Conservation (phyloP, 2,888 invertebrate species). For the Tipula vernalis region DNA sequence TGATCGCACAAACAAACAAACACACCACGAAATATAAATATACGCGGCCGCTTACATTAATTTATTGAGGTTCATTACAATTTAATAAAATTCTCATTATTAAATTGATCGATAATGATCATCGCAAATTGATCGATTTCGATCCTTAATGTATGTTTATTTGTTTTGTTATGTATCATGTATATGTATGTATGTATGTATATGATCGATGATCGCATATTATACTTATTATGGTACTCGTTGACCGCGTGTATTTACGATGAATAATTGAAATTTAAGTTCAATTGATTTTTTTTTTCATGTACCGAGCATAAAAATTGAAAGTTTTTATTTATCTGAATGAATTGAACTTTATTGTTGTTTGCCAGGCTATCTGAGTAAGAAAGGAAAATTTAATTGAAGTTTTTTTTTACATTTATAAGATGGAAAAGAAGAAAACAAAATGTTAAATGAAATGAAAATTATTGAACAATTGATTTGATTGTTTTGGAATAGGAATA, state of each 20-base stretch:
- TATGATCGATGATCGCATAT: not conserved
- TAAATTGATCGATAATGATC: not conserved
- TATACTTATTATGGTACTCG: not conserved
- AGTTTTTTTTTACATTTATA: not conserved
- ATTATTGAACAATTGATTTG: not conserved
- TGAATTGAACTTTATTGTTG: not conserved
- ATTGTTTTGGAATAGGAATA: not conserved
- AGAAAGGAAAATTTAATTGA: not conserved
- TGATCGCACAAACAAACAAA: not conserved
- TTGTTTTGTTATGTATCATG: not conserved
- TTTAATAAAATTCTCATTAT: not conserved
- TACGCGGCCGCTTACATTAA: not conserved
- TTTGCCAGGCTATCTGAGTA: not conserved
- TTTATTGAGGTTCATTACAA: not conserved
- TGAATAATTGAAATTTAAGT: not conserved
- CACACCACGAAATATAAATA: not conserved
- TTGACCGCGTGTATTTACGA: not conserved
- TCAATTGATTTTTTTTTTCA: not conserved
- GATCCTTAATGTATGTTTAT: not conserved
- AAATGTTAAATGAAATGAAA: not conserved
- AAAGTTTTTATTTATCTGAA: not conserved
- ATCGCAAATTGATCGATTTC: not conserved
- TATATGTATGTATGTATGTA: too few species aligned
- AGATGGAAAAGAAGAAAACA: not conserved
- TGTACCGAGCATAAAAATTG: not conserved